These are phyloP conservation scores for Salvelinus namaycush DNA, from an alignment of 2,113 vertebrate genomes.

Conservation along the genomic window DNA sequence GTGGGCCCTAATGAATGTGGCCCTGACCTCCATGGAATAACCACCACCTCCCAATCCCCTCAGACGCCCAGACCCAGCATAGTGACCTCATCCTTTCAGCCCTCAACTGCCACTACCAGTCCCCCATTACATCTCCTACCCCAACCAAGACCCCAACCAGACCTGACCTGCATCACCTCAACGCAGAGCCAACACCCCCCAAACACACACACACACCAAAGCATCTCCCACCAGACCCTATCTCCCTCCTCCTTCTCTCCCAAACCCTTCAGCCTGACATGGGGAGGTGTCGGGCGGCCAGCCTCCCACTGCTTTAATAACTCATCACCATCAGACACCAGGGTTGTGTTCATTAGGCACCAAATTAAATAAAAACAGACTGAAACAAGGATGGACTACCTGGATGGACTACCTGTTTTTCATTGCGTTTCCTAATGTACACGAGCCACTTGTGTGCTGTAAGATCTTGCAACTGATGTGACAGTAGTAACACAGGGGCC, in stretches of 20 bases:
- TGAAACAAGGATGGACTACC: too few relatives aligned
- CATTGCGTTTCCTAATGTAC: not conserved
- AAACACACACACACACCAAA: too few relatives aligned
- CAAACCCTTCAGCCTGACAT: not conserved
- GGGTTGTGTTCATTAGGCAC: too few relatives aligned
- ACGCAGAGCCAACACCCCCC: too few relatives aligned
- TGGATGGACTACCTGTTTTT: not conserved
- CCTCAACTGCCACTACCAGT: not conserved
- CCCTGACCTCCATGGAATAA: not conserved
- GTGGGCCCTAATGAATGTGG: too few relatives aligned
- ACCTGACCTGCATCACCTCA: not conserved
- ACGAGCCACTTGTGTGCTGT: constrained; percentile 13
- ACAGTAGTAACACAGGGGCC: not conserved
- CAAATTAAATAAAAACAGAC: too few relatives aligned
- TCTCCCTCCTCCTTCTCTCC: not conserved
- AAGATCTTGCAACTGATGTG: constrained; percentile 6
- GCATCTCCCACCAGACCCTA: too few relatives aligned
- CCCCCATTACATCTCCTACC: not conserved
- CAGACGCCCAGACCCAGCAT: not conserved
- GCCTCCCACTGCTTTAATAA: not conserved
- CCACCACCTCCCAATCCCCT: not conserved
- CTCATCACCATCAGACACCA: too few relatives aligned
- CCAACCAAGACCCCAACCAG: not conserved
- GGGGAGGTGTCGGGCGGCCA: constrained; percentile 3
- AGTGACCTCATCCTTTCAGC: not conserved